phyloP scores from a whole-genome alignment of 2,888 invertebrate genomes.

The Rugalucina vietnamica region DNA sequence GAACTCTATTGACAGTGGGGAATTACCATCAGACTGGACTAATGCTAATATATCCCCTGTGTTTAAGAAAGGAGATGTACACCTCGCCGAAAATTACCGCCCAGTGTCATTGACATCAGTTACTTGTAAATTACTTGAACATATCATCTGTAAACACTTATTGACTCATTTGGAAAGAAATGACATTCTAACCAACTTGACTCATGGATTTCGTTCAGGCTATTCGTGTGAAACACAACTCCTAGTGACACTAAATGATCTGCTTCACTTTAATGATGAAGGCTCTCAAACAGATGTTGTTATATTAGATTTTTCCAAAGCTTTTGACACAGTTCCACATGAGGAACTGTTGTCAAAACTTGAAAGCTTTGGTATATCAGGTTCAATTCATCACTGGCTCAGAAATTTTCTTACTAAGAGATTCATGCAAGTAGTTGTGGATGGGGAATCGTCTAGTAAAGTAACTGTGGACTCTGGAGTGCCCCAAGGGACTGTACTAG shows the following conservation, averaged over 20 bases:
- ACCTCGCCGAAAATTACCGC: constrained; percentile 43
- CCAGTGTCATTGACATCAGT: constrained; percentile 52
- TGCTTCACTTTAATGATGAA: background rate
- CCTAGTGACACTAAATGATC: background rate
- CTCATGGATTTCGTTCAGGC: constrained; percentile 41
- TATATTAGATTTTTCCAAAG: no score
- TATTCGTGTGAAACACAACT: constrained; percentile 51
- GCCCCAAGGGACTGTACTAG: constrained; percentile 14
- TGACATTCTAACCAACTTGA: constrained; percentile 36
- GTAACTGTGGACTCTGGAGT: background rate
- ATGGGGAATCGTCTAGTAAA: background rate
- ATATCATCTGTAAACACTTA: constrained; percentile 50
- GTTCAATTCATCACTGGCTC: constrained; percentile 9
- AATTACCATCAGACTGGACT: constrained; percentile 43
- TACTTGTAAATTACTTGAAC: constrained; percentile 41
- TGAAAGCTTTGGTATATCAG: no score
- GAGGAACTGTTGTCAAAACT: no score
- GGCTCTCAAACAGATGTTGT: background rate
- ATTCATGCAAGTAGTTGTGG: constrained; percentile 1
- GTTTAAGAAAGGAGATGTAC: constrained; percentile 51
- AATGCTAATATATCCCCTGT: constrained; percentile 42
- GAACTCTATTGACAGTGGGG: background rate
- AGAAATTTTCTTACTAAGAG: background rate
- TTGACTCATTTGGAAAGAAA: constrained; percentile 44
- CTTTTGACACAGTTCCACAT: no score